These are phyloP conservation scores for Morone saxatilis DNA, from an alignment of 2,113 vertebrate species.

Conservation along the genomic window DNA sequence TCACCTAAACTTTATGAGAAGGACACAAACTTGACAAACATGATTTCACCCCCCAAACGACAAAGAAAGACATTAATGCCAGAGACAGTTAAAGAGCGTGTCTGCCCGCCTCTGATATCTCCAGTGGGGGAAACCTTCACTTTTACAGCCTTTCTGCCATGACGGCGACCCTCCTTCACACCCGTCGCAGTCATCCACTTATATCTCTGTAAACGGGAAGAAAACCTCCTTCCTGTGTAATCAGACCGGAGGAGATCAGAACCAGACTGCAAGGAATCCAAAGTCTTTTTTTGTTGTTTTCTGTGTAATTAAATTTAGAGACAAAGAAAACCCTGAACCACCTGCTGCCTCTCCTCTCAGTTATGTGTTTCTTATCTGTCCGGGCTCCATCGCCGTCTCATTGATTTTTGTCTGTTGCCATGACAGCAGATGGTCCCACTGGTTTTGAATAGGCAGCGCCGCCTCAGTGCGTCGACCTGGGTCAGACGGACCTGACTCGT, in stretches of 20 bases:
- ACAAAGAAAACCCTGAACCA: neutral
- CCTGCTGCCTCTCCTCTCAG: neutral
- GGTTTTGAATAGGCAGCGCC: neutral
- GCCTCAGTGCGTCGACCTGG: neutral
- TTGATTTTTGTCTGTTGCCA: conserved; percentile 64
- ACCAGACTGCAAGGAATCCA: neutral
- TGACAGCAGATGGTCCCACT: conserved; percentile 42
- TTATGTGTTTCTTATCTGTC: conserved; percentile 24
- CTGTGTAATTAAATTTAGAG: conserved; percentile 17
- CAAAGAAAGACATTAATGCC: no score
- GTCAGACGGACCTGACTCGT: conserved; percentile 14
- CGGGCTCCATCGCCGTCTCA: conserved; percentile 16
- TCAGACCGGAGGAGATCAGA: neutral
- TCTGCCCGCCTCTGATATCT: neutral
- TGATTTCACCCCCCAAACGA: no score
- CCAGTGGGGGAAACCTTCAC: neutral
- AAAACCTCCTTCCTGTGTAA: neutral
- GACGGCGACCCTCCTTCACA: neutral
- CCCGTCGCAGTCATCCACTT: neutral
- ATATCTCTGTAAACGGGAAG: neutral
- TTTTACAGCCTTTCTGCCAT: neutral
- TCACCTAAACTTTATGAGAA: no score
- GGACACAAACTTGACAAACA: no score
- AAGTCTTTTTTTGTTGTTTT: neutral
- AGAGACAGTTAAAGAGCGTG: no score